Conservation (phyloP, 2,888 invertebrate species). For the Zygaena filipendulae region DNA sequence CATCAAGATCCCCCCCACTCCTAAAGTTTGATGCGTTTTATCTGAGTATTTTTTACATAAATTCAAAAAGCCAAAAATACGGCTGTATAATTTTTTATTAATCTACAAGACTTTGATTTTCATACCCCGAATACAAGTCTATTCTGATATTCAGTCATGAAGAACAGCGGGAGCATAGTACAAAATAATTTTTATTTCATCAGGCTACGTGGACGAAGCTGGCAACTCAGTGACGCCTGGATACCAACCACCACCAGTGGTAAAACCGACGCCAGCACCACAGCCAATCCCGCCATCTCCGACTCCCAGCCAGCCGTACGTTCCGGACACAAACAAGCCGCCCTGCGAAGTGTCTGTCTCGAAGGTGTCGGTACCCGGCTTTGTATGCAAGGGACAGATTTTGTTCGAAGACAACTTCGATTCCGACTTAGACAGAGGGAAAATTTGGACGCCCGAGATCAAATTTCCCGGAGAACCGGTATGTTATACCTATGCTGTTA, state of each 20-base stretch:
- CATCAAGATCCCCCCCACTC: no score
- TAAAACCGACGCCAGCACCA: conserved; percentile 4
- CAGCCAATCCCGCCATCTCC: conserved; percentile 11
- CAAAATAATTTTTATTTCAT: no score
- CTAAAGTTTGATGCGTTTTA: no score
- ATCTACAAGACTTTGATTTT: no score
- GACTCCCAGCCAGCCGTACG: conserved; percentile 1
- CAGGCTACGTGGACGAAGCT: conserved; percentile 42
- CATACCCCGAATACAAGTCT: no score
- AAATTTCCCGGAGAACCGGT: conserved; percentile 72
- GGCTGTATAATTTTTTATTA: no score
- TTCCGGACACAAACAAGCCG: conserved; percentile 16
- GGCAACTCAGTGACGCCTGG: conserved; percentile 28
- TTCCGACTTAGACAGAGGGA: conserved; percentile 37
- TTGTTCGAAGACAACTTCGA: conserved; percentile 74
- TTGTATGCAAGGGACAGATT: conserved; percentile 65
- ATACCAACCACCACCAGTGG: conserved; percentile 6
- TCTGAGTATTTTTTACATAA: no score
- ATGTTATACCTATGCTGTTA: no score
- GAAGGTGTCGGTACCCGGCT: conserved; percentile 36
- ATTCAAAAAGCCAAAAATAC: no score
- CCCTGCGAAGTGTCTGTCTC: conserved; percentile 43
- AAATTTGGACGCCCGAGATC: conserved; percentile 67
- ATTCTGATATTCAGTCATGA: no score
- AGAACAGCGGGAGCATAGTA: no score